Percentiles rank a stretch among this genome's conserved stretches.
phyloP scores from a whole-genome alignment of 1,140 invertebrate species.

The Drosophila orena region DNA sequence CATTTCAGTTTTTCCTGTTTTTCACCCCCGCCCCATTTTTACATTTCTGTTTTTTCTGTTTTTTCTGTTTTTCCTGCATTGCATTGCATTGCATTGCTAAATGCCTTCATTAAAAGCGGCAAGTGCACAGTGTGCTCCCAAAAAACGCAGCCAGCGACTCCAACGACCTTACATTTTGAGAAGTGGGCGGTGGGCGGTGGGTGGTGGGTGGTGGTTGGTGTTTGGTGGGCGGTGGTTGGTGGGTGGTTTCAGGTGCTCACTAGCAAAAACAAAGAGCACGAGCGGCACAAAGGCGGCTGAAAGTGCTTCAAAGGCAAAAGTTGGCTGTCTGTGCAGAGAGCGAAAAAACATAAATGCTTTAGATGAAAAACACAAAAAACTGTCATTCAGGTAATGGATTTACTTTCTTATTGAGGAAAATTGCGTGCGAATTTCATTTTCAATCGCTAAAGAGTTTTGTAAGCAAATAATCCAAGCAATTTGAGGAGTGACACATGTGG shows the following conservation, averaged over 20 bases:
- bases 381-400: no score
- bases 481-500: no score
- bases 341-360: background rate
- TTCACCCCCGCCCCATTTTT: no score
- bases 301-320: conserved; percentile 30
- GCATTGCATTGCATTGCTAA: conserved; percentile 44
- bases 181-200: background rate
- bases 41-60: conserved; percentile 1
- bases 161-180: conserved; percentile 13
- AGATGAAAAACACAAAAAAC: background rate
- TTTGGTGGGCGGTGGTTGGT: no score
- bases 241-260: background rate
- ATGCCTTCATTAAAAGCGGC: conserved; percentile 57
- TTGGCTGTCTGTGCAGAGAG: conserved; percentile 1
- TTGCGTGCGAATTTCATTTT: no score
- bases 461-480: no score
- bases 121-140: conserved; percentile 39
- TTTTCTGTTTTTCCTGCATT: no score
- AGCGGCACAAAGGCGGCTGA: conserved; percentile 34
- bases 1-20: background rate
- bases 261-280: conserved; percentile 35
- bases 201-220: no score
- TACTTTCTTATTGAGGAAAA: no score
- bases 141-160: conserved; percentile 31
- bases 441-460: no score